Base-by-base conservation (phyloP, 2,797 vertebrate species). In the Malacoraja senta region DNA sequence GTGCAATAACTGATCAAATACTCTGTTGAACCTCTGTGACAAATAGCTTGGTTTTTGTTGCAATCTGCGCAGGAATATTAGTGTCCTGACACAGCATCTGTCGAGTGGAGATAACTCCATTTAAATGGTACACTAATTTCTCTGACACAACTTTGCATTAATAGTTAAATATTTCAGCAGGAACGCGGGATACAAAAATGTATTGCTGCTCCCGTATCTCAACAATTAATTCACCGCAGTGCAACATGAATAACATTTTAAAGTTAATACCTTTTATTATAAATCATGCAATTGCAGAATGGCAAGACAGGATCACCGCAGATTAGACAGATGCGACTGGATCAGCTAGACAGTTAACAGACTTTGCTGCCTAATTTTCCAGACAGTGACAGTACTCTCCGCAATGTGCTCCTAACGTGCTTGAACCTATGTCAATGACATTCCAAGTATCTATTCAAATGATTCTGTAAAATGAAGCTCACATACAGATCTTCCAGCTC, bases 151-250 rank as follows among this genome's bases (percentile, higher is more conserved):
- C 29, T n/a, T 53, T 32, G 6, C 61, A 88, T 61, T n/a, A 32
- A 88, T 35, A 32, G 61, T 88, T 88, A 88, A 88, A 19, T 84
- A 61, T 61, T n/a, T 63, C 53, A 84, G 26, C 26, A 84, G 32
- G 29, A 65, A 63, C 35, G 15, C 21, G n/a, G 13, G 63, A 65
- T 8, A 88, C 58, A 17, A 15, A 84, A 26, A 63, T 19, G 15
- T 63, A 29, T 1, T 65, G 58, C n/a, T 17, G 29, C 19, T 17
- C 29, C 29, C 65, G 6, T 65, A 21, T 15, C 61, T 4, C 29
- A 65, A 65, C 61, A 86, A 86, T 86, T 86, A 65, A 86, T 86
- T 86, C 63, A 86, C 13, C 83, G n/a, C 53, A n/a, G 58, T 61
- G 29, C 26, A 6, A 32, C 61, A 86, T 61, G n/a, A 86, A 65